Base-by-base conservation (phyloP, 2,797 vertebrate species). In the Phoxinus dragarum region DNA sequence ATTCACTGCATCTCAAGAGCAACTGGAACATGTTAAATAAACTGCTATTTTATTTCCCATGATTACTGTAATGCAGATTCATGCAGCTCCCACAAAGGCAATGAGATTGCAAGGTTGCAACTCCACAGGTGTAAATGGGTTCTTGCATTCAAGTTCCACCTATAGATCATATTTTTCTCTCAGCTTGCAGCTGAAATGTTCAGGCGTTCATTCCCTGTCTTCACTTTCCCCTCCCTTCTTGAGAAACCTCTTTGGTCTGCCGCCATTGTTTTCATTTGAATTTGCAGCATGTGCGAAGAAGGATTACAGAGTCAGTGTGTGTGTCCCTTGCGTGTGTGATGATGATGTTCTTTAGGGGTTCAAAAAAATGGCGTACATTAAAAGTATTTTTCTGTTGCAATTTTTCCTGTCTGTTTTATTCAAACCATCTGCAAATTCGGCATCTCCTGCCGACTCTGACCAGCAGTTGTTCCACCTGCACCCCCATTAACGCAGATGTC, bases 391-490 rank as follows among this genome's bases (percentile, higher is more conserved):
- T 78, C 59, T 71, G 49, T 64, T 42, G 17, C 79, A 40, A 73
- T 72, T 81, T 76, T 76, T 71, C 42, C 61, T 34, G 38, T 61
- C 69, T 74, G 64, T 66, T 80, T 82, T 79, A 82, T 85, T 85
- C 85, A 89, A 86, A 88, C 89, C 88, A 86, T 90, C 88, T 88
- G 91, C 88, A 89, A 88, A 88, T 84, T 87, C 54, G 81, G 73
- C 56, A 89, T 86, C 86, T 85, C 85, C 84, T 86, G 86, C 83
- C 47, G 78, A 87, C 83, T 87, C 54, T 80, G 84, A 88, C 84
- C 80, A 86, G 88, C 84, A 89, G 85, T 89, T 87, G 88, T 88
- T 91, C 87, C 89, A 90, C 88, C 89, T 90, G 89, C 86, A 88
- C 88, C 71, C n/a, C 89, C 86, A 86, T 90, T 90, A 89, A 75